Base-by-base conservation (phyloP, 35 echinoderm and acorn worm species). In the Heliocidaris tuberculata region DNA sequence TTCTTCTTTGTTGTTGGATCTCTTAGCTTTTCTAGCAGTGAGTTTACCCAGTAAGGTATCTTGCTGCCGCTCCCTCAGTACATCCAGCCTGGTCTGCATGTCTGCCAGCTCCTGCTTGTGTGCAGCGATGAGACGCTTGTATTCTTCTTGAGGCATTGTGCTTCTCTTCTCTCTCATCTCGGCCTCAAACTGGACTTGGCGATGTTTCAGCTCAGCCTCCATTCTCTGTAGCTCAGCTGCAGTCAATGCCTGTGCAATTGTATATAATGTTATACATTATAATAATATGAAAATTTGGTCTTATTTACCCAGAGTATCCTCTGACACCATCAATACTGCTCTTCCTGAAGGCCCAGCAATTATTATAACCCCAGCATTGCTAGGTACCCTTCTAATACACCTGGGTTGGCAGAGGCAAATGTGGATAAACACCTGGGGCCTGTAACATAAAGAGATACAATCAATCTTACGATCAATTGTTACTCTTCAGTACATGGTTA, bases 11-110 rank as follows among this genome's bases (percentile, higher is more conserved):
- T 94, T 86, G 49, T 85, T 85, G 31, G 32, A 10, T 56, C 31
- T 85, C 59, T 61, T 90, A 32, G 92, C 95, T 95, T 71, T 95
- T 54, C 98, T 96, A 8, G 97, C 97, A 30, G 96, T 95, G 32
- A 99, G 94, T 92, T 99, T 99, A 24, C 97, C 98, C 92, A 97
- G 90, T 86, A 99, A 90, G 10, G 90, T 88, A 30, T 96, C 93
- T 21, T 96, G 93, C 88, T 99, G 98, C 47, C 95, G 70, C 71
- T 97, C 86, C 94, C 95, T 93, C 93, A 96, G 95, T 21, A 52
- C 24, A 7, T 92, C 96, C 70, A 99, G 87, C 50, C 92, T 96
- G 27, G 96, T 50, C 94, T 96, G 94, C 59, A 99, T 86, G 59
- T 92, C 30, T 2, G 87, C 86, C 60, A 99, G 94, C 88, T 99